Evolutionary conservation across 2,113 vertebrate species (phyloP), one percentile per base, ranked within the genome.

Genomic region (Erythrolamprus reginae): DNA sequence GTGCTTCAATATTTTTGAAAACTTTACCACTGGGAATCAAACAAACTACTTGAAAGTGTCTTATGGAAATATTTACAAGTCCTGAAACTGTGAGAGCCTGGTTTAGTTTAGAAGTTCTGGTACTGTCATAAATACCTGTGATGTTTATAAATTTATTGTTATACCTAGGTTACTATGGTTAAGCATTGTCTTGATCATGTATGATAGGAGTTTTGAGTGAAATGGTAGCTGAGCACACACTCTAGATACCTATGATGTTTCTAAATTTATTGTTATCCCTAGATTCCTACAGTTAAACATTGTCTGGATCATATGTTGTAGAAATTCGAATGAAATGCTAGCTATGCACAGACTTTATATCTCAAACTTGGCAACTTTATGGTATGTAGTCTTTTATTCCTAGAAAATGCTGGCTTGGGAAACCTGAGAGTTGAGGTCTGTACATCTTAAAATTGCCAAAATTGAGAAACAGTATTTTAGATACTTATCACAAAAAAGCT

Each of bases 41-140:
- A 28, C 82, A 38, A 77, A 38, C n/a, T 50, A 28, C 24, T 7
- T 26, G 10, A 50, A 84, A 84, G 4, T 84, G 82, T 28, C 82
- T 84, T 84, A 26, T 84, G 82, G 45, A 47, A 50, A 84, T 84
- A 84, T 84, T 84, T 84, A 84, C 82, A 84, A 84, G 10, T 28
- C 24, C 26, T 2, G 82, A 10, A 84, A 47, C 12, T 28, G 45
- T 84, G 47, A 84, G 47, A 13, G 12, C 47, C 26, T 26, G 5
- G 10, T 84, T 28, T 50, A 47, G 12, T 48, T 48, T 21, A 84
- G 24, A 84, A 50, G 12, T 26, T 48, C 82, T 84, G 82, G 45
- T 48, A 26, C 23, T 48, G 47, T 84, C 45, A 50, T 4, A 84
- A 10, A 83, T 26, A 48, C 23, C 82, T 28, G 45, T 24, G 23